phyloP scores from a whole-genome alignment of 2,888 invertebrate species.

The Bombylius major region DNA sequence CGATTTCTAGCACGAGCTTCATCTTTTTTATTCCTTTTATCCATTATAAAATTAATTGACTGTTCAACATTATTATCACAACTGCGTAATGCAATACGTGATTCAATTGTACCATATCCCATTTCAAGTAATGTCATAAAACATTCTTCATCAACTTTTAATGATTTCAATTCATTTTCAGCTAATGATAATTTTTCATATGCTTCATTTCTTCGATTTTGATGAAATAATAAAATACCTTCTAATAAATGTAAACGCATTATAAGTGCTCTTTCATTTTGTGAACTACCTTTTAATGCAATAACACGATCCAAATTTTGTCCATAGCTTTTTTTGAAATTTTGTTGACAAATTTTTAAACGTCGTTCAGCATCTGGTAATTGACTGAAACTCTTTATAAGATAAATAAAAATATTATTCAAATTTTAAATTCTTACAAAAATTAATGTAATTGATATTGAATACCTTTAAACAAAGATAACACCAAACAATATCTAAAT shows the following conservation, averaged over 20 bases:
- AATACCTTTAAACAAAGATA: constrained; percentile 52
- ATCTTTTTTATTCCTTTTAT: constrained; percentile 40
- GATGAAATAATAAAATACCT: constrained; percentile 66
- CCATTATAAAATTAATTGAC: constrained; percentile 54
- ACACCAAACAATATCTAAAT: constrained; percentile 83
- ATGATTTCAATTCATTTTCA: constrained; percentile 46
- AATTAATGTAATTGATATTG: not conserved
- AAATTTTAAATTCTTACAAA: not conserved
- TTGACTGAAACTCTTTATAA: constrained; percentile 48
- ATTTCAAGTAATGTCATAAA: constrained; percentile 44
- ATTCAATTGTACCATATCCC: constrained; percentile 53
- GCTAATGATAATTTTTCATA: constrained; percentile 46
- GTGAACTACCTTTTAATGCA: constrained; percentile 46
- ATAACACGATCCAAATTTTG: constrained; percentile 48
- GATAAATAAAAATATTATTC: not conserved
- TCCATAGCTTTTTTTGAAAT: constrained; percentile 53
- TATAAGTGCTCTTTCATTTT: constrained; percentile 55
- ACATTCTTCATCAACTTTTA: constrained; percentile 47
- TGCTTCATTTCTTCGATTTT: constrained; percentile 54
- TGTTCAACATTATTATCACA: constrained; percentile 43
- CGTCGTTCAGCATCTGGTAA: constrained; percentile 61
- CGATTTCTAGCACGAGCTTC: constrained; percentile 40
- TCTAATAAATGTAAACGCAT: constrained; percentile 69
- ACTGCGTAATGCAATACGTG: constrained; percentile 55
- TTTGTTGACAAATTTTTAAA: constrained; percentile 51